Base-by-base conservation (phyloP, 2,888 invertebrate species). In the Tiliacea citrago region DNA sequence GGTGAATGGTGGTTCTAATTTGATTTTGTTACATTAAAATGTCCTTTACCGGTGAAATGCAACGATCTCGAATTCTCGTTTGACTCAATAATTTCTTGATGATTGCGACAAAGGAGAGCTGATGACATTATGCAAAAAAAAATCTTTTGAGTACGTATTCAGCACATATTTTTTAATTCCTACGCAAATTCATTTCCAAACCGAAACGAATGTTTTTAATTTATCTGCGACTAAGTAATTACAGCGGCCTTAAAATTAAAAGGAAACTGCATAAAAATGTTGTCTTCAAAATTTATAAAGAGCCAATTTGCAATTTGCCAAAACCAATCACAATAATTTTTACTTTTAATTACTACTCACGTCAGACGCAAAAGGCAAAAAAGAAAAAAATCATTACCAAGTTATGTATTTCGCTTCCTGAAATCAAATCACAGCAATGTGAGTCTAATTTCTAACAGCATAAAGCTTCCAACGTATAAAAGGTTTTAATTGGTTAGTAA, bases 241-340 rank as follows among this genome's bases (percentile, higher is more conserved):
- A 85, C 75, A 70, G 74, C 49, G 45, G 66, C 62, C 61, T 78
- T 79, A 79, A 81, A 82, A 74, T 72, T 72, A 76, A 83, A 75
- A 67, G 66, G 74, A 73, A 77, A 71, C 68, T 68, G 76, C 80
- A 35, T 80, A 71, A 77, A 81, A 84, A 74, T 87, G 83, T 84
- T 87, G 84, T 83, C 72, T 85, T 77, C 70, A 80, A 81, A 87
- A 70, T 84, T 81, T 87, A 91, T 90, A 89, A 89, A 88, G 83
- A 92, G 89, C 92, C 94, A 94, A 94, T 96, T 94, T 92, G 94
- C 95, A 95, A 95, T 95, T 94, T 95, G 94, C 95, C 95, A 95
- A 94, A 95, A 93, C 92, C 94, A 95, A 96, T 96, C 95, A 95
- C 92, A 95, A 95, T 96, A 95, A 95, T 94, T 95, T 95, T 94